These are phyloP conservation scores for Ennomos erosarius DNA, from an alignment of 2,888 invertebrate genomes.

Conservation along the genomic window DNA sequence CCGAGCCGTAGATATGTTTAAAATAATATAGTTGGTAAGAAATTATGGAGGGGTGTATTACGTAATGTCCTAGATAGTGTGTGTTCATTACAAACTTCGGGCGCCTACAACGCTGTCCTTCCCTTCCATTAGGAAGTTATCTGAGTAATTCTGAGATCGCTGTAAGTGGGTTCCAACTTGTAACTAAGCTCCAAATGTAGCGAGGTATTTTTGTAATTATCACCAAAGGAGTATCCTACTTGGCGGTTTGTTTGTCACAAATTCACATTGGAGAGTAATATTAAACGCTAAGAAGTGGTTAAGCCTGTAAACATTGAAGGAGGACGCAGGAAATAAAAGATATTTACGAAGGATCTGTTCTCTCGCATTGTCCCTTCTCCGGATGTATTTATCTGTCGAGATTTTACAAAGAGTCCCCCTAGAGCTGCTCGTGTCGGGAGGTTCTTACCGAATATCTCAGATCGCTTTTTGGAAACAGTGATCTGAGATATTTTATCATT, in stretches of 20 bases:
- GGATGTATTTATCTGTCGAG: conserved; percentile 54
- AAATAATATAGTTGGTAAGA: conserved; percentile 45
- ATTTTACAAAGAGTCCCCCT: conserved; percentile 50
- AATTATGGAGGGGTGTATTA: conserved; percentile 41
- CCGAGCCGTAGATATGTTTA: conserved; percentile 42
- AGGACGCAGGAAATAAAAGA: conserved; percentile 59
- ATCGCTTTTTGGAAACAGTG: too few species aligned
- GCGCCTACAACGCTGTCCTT: conserved; percentile 37
- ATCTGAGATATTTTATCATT: too few species aligned
- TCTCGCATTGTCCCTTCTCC: conserved; percentile 54
- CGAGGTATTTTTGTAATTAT: conserved; percentile 37
- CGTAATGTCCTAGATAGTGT: conserved; percentile 43
- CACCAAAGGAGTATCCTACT: conserved; percentile 15
- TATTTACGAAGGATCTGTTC: conserved; percentile 62
- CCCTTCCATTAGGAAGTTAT: conserved; percentile 47
- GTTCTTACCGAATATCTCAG: conserved; percentile 4
- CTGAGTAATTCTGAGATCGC: conserved; percentile 42
- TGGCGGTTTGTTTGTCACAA: conserved; percentile 20
- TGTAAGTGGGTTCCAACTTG: conserved; percentile 39
- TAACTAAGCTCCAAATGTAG: conserved; percentile 34
- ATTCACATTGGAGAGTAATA: conserved; percentile 33
- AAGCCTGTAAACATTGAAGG: conserved; percentile 47
- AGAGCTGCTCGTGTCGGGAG: conserved; percentile 42
- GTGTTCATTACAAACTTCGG: conserved; percentile 49
- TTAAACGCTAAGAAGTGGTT: conserved; percentile 43